Evolutionary conservation across 1,140 invertebrate genomes (phyloP), one percentile per base, ranked within the genome.

Genomic region (Drosophila eugracilis): DNA sequence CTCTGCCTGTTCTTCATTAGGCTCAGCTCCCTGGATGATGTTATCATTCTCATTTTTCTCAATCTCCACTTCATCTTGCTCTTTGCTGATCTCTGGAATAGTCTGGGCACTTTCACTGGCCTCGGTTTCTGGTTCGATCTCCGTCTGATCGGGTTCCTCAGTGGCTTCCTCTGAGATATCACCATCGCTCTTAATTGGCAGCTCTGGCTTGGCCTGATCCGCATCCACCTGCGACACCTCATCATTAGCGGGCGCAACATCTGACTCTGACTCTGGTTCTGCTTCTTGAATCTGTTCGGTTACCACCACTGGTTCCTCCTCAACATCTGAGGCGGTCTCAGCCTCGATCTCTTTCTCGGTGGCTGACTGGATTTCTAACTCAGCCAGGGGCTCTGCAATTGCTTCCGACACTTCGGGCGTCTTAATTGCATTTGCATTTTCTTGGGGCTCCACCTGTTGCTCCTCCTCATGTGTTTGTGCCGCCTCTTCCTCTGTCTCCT

Each of bases 401-500:
- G 74, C 72, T 80, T 78, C 79, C 70, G 76, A 89, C 74, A 89
- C 83, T 88, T 88, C 83, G 54, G 83, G 79, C 77, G 85, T 75
- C 55, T 89, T 89, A 81, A 89, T 89, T 80, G 80, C 80, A 84
- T 89, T 89, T 81, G 70, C 77, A 80, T 80, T 80, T 81, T 75
- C 74, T 55, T 75, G 58, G 32, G 41, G 17, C 52, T 59, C 53
- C 39, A 32, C 22, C 49, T 63, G 15, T 7, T 32, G 22, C 24
- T 74, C 24, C 41, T 47, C 32, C 32, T 45, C 45, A 19, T 30
- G 34, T 9, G 39, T 10, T 12, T 24, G 34, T 9, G 42, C 14
- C 24, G 28, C 45, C 14, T 42, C 36, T 14, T 17, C 30, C 30
- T 30, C 36, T 7, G 7, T 32, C 10, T 32, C 19, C n/a, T 26